Percentiles rank a stretch among this genome's conserved stretches.
phyloP scores from a whole-genome alignment of 2,113 vertebrate species.

The Abramis brama region DNA sequence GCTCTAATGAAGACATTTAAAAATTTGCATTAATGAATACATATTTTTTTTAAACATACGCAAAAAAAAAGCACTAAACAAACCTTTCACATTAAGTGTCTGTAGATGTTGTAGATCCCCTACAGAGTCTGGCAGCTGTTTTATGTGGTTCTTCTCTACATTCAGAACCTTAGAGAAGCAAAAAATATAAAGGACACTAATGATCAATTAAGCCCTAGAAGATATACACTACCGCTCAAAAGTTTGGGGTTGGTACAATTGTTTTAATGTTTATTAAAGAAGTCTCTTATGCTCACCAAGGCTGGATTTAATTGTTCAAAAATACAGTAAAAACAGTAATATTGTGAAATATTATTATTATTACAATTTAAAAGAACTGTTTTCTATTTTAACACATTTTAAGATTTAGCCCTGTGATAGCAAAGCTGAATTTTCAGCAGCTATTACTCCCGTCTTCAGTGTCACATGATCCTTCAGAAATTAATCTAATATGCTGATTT shows the following conservation, averaged over 20 bases:
- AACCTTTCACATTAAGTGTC: conserved; percentile 90
- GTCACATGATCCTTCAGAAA: neutral
- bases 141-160: conserved; percentile 86
- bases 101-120: conserved; percentile 86
- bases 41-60: no score
- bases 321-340: neutral
- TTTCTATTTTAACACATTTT: neutral
- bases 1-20: neutral
- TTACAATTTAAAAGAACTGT: neutral
- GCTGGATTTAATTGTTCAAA: neutral
- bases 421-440: neutral
- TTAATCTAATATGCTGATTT: neutral
- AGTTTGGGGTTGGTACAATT: neutral
- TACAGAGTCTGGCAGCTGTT: conserved; percentile 81
- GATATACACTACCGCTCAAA: neutral
- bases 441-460: neutral
- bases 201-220: neutral
- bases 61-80: neutral
- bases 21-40: neutral
- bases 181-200: no score
- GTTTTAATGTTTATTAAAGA: neutral
- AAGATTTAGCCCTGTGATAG: neutral
- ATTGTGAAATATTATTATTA: neutral
- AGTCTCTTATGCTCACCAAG: neutral
- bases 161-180: conserved; percentile 85